phyloP scores from a whole-genome alignment of 2,113 vertebrate genomes.

The Nycticebus coucang region DNA sequence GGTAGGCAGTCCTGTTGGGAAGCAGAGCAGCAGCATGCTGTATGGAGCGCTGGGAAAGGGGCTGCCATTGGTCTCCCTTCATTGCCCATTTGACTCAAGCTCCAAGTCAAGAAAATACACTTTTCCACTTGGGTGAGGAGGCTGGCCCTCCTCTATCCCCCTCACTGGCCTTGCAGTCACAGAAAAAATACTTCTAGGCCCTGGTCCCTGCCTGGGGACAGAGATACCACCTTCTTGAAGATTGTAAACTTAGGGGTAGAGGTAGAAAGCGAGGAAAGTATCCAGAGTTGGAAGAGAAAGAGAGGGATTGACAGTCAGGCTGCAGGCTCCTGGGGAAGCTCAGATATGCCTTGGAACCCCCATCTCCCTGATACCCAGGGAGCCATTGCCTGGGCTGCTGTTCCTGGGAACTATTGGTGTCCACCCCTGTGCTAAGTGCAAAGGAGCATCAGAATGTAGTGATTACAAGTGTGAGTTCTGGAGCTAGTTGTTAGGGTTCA shows the following conservation, averaged over 20 bases:
- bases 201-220: neutral
- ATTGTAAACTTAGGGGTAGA: neutral
- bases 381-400: neutral
- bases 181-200: constrained; percentile 79
- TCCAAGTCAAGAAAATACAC: constrained; percentile 91
- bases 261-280: neutral
- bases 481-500: neutral
- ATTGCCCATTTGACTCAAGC: constrained; percentile 92
- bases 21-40: neutral
- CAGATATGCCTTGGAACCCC: neutral
- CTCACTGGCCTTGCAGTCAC: constrained; percentile 62
- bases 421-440: neutral
- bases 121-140: constrained; percentile 87
- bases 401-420: neutral
- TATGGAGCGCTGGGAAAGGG: constrained; percentile 63
- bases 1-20: neutral
- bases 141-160: constrained; percentile 81
- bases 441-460: rapidly evolving
- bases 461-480: neutral
- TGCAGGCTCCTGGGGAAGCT: neutral
- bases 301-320: neutral
- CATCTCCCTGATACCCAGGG: neutral
- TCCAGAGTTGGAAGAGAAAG: neutral
- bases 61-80: constrained; percentile 89
- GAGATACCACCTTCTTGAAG: neutral